Conservation (phyloP, 2,113 vertebrate genomes). For the Corythaeola cristata region DNA sequence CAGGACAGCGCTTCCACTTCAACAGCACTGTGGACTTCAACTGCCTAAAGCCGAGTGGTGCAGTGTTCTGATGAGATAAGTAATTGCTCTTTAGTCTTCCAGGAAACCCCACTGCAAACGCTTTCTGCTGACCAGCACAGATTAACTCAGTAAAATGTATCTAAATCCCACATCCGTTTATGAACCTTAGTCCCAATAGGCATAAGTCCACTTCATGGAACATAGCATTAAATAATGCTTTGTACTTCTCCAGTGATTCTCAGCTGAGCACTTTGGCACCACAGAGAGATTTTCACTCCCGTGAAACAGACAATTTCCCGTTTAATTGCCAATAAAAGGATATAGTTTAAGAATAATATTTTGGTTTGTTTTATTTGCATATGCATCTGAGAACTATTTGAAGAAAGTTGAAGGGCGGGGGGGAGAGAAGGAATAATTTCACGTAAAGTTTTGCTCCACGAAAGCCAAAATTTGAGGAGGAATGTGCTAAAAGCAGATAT, state of each 20-base stretch:
- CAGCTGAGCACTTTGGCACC: not conserved
- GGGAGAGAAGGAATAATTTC: not conserved
- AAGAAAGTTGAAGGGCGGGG: not conserved
- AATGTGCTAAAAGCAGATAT: not conserved
- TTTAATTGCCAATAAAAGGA: not conserved
- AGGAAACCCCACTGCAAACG: not conserved
- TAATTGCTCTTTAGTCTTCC: not conserved
- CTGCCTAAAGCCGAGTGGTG: not conserved
- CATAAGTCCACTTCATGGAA: not conserved
- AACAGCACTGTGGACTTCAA: not conserved
- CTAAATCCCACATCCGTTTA: not conserved
- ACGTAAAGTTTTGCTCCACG: not conserved
- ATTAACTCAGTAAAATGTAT: conserved; percentile 14
- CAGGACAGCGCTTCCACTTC: not conserved
- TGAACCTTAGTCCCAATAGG: not conserved
- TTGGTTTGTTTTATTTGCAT: not conserved
- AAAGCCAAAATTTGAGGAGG: not conserved
- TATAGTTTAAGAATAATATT: not conserved
- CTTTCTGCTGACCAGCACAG: conserved; percentile 15
- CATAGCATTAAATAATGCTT: not conserved
- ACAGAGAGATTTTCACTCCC: not conserved
- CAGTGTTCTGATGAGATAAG: not conserved
- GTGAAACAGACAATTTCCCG: not conserved
- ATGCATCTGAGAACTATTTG: not conserved
- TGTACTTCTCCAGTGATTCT: not conserved